Conservation (phyloP, 2,888 invertebrate genomes). For the Heteromyza rotundicornis region DNA sequence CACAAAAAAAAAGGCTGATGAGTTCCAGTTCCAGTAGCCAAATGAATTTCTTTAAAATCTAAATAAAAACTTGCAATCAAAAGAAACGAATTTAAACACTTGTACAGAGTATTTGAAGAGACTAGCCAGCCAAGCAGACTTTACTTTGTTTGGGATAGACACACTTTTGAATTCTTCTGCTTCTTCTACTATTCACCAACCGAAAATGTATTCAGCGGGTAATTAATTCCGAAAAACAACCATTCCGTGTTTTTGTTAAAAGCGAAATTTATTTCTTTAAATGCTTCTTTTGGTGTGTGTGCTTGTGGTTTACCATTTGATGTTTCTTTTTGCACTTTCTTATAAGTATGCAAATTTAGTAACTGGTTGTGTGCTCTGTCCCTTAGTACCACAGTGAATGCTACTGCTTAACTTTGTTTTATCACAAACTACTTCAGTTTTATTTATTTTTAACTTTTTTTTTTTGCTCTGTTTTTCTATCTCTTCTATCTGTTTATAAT, state of each 20-base stretch:
- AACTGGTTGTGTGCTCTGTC: background rate
- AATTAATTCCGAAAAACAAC: constrained; percentile 39
- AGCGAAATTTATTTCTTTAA: constrained; percentile 1
- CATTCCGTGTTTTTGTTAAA: background rate
- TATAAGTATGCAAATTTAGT: constrained; percentile 6
- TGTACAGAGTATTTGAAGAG: background rate
- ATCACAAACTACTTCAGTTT: no score
- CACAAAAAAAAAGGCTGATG: no score
- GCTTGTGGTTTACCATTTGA: constrained; percentile 6
- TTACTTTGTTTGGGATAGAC: background rate
- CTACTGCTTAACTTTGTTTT: no score
- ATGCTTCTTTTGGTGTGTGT: constrained; percentile 10
- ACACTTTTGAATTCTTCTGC: background rate
- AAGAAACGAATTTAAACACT: background rate
- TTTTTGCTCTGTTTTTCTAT: background rate
- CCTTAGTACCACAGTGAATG: background rate
- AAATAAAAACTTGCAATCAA: background rate
- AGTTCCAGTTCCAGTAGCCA: background rate
- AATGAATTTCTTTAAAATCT: background rate
- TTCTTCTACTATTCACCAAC: constrained; percentile 7
- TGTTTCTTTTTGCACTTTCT: constrained; percentile 9
- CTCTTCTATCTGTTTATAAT: background rate
- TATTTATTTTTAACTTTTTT: no score
- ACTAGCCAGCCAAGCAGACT: background rate
- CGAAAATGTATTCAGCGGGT: constrained; percentile 56